Conservation (phyloP, 2,888 invertebrate species). For the Portevinia maculata region DNA sequence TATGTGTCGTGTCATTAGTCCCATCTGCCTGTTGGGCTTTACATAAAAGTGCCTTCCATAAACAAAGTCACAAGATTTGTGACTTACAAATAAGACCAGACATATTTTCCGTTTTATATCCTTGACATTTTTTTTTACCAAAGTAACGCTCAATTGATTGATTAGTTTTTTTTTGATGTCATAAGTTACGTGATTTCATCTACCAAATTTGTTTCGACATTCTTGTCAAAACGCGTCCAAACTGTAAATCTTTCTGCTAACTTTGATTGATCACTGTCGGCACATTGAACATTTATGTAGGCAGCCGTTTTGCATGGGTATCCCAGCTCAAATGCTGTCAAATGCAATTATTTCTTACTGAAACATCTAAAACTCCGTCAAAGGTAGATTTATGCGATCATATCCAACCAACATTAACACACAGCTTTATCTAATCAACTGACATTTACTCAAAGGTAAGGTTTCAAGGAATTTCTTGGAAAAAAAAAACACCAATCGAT, state of each 20-base stretch:
- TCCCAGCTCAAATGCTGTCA: conserved; percentile 13
- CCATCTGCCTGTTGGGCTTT: neutral
- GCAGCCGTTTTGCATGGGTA: neutral
- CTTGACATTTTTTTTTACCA: neutral
- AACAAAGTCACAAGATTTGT: neutral
- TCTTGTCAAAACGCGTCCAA: conserved; percentile 13
- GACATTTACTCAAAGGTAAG: conserved; percentile 48
- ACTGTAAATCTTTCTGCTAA: conserved; percentile 1
- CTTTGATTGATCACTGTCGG: conserved; percentile 51
- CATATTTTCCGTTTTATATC: neutral
- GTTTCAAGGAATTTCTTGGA: conserved; percentile 6
- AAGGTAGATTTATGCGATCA: conserved; percentile 4
- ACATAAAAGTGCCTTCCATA: neutral
- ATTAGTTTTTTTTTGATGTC: conserved; percentile 1
- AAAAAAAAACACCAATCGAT: conserved; percentile 44
- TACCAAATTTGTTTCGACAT: neutral
- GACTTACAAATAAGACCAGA: neutral
- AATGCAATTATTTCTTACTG: conserved; percentile 30
- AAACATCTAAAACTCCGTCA: conserved; percentile 16
- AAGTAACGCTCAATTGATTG: conserved; percentile 1
- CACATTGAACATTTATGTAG: neutral
- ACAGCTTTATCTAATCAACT: conserved; percentile 48
- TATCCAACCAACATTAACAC: conserved; percentile 1
- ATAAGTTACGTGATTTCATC: neutral
- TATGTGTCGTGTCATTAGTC: neutral